These are phyloP conservation scores for Habroteleia sp. DNA, from an alignment of 2,888 invertebrate species.

Conservation along the genomic window DNA sequence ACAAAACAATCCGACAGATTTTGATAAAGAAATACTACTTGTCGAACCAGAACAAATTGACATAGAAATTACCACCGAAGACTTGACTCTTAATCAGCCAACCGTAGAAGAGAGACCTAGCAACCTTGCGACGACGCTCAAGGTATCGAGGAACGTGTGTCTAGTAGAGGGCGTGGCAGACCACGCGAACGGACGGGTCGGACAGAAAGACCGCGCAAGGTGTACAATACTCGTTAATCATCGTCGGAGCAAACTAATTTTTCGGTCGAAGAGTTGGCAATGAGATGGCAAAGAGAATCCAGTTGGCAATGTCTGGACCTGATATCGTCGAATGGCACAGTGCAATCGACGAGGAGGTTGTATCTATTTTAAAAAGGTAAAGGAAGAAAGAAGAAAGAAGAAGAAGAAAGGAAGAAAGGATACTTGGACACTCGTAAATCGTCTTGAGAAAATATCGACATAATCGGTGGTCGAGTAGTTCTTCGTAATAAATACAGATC, in stretches of 20 bases:
- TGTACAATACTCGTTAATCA: not conserved
- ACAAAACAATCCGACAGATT: too few relatives aligned
- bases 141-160: too few relatives aligned
- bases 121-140: too few relatives aligned
- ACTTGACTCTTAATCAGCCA: too few relatives aligned
- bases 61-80: too few relatives aligned
- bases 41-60: too few relatives aligned
- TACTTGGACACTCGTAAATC: not conserved
- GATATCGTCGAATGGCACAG: not conserved
- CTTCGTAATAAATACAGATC: not conserved
- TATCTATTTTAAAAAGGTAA: not conserved
- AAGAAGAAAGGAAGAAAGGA: too few relatives aligned
- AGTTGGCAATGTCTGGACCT: not conserved
- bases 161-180: not conserved
- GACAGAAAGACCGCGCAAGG: not conserved
- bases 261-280: not conserved
- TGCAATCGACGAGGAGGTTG: not conserved
- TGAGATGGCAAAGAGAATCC: not conserved
- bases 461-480: not conserved
- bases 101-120: too few relatives aligned
- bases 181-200: not conserved
- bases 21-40: too few relatives aligned
- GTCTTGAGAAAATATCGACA: not conserved
- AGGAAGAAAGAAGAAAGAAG: too few relatives aligned
- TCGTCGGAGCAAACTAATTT: not conserved